Base-by-base conservation (phyloP, 2,113 vertebrate species). In the Murina feae region DNA sequence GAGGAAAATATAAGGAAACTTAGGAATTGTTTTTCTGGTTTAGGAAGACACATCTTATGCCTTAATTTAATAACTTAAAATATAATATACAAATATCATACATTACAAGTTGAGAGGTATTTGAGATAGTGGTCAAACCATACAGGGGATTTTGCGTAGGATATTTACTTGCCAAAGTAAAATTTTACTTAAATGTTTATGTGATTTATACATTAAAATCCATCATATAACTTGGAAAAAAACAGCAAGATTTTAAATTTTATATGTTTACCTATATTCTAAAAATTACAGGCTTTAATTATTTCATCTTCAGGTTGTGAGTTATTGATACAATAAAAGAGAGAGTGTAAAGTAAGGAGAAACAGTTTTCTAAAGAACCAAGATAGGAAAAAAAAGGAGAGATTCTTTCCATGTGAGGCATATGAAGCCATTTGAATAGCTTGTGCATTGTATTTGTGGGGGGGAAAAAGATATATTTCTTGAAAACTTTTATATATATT, bases 121-220 rank as follows among this genome's bases (percentile, higher is more conserved):
- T 63, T 92, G 90, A 74, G 5, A 55, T 2, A 86, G 39, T 42
- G 12, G 35, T 20, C 32, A 76, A 75, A 30, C 47, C 6, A 81
- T 14, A 25, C 0, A 93, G 84, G 81, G n/a, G 37, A 18, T 87
- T 89, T 90, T 90, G 51, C 11, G 16, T 74, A 44, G 14, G 21
- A n/a, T 32, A 49, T 28, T 91, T 93, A 51, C 23, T 76, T 80
- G 44, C 11, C 51, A 82, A 86, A 90, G 53, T 65, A 87, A 72
- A 89, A 87, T 60, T 95, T 95, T 69, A 95, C 32, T 79, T 86
- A 68, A 79, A 83, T 39, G 53, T 37, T n/a, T 79, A 20, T 89
- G 5, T 44, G 51, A 86, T 90, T 83, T 87, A 51, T 79, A 90
- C n/a, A 60, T 23, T 76, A 69, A 95, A 89, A 58, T 82, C 20